Evolutionary conservation across 2,888 invertebrate genomes (phyloP).

Genomic region (Hololepta plana): DNA sequence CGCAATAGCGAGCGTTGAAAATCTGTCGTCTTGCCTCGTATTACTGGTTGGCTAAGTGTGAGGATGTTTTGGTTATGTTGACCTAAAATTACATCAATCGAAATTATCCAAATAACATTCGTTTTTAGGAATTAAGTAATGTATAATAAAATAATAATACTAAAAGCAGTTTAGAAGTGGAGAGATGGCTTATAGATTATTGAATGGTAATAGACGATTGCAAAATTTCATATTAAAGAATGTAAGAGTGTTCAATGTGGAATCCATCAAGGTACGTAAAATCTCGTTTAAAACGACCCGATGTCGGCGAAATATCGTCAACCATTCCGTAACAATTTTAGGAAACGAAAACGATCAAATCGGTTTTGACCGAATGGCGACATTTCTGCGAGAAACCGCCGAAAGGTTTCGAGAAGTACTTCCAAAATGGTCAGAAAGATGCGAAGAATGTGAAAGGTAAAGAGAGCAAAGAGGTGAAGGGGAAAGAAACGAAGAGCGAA

Average conservation of each 20-base stretch:
- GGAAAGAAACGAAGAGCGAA: conserved; percentile 18
- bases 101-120: too few relatives aligned
- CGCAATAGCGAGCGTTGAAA: too few relatives aligned
- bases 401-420: conserved; percentile 89
- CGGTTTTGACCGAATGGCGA: conserved; percentile 40
- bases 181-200: conserved; percentile 44
- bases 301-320: conserved; percentile 1
- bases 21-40: too few relatives aligned
- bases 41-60: too few relatives aligned
- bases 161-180: too few relatives aligned
- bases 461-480: conserved; percentile 20
- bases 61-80: too few relatives aligned
- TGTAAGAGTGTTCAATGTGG: conserved; percentile 19
- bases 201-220: conserved; percentile 36
- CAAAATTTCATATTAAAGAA: conserved; percentile 29
- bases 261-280: conserved; percentile 17
- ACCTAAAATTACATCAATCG: too few relatives aligned
- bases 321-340: conserved; percentile 14
- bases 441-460: conserved; percentile 24
- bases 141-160: too few relatives aligned
- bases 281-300: conserved; percentile 5
- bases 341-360: conserved; percentile 36
- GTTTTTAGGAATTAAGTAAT: too few relatives aligned
- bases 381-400: conserved; percentile 63
- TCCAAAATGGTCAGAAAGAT: conserved; percentile 37